A percentile compares a stretch with the other conserved stretches of the same genome.
Conservation (phyloP, 2,113 vertebrate genomes). For the Notothenia coriiceps region DNA sequence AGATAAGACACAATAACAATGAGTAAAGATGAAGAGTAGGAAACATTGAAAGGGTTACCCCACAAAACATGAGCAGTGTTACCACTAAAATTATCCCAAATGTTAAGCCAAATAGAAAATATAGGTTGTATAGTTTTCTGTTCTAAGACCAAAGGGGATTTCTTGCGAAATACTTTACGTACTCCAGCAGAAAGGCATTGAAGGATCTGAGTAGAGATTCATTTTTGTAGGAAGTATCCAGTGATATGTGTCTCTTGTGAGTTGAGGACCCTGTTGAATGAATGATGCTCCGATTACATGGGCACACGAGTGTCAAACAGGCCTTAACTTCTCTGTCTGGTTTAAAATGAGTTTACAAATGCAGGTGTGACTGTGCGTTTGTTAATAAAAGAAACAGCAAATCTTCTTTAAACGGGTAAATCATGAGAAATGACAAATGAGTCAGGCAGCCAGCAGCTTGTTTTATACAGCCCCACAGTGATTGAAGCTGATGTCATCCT, state of each 20-base stretch:
- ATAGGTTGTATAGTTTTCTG: too few species aligned
- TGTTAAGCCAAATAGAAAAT: too few species aligned
- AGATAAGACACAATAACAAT: too few species aligned
- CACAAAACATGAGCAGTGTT: too few species aligned
- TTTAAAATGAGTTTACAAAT: neutral
- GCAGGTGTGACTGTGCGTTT: neutral
- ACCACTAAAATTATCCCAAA: too few species aligned
- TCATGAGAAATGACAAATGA: neutral
- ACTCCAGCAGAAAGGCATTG: too few species aligned
- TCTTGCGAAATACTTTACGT: too few species aligned
- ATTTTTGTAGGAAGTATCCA: neutral
- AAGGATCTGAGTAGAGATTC: too few species aligned
- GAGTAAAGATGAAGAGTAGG: too few species aligned
- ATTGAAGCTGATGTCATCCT: conserved; percentile 43
- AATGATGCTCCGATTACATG: neutral
- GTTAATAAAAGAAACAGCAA: neutral
- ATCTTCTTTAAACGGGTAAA: neutral
- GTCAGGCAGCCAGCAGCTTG: neutral
- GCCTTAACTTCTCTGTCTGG: neutral
- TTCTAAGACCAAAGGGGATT: too few species aligned
- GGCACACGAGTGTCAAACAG: neutral
- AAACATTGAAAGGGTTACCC: too few species aligned
- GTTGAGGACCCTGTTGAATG: conserved; percentile 4
- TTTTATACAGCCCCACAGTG: neutral
- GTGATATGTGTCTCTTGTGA: neutral